phyloP scores from a whole-genome alignment of 2,888 invertebrate species.

The Euproctis similis region DNA sequence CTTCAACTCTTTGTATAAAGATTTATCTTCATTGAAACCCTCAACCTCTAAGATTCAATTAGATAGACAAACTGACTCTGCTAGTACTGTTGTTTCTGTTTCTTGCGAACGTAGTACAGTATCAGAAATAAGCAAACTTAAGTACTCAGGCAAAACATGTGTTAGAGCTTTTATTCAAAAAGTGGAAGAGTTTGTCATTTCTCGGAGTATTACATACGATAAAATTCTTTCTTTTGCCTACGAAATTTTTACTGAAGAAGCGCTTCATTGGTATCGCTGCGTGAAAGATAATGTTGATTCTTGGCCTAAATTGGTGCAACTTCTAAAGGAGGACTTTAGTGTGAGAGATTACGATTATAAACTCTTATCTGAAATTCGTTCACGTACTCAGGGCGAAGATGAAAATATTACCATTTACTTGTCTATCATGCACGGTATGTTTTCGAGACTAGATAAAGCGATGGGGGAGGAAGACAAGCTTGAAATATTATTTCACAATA shows the following conservation, averaged over 20 bases:
- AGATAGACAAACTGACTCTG: too few relatives aligned
- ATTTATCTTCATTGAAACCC: too few relatives aligned
- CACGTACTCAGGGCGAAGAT: neutral
- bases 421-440: neutral
- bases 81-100: too few relatives aligned
- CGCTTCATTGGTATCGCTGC: neutral
- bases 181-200: too few relatives aligned
- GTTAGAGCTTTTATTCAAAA: too few relatives aligned
- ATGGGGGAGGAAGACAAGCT: neutral
- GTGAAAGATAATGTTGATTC: neutral
- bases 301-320: neutral
- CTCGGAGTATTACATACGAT: too few relatives aligned
- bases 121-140: too few relatives aligned
- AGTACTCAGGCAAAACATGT: too few relatives aligned
- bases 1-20: too few relatives aligned
- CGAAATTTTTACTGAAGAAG: neutral
- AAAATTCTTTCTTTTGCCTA: neutral
- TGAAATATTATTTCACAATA: slow-evolving; percentile 1
- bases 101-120: too few relatives aligned
- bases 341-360: neutral
- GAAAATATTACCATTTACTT: neutral
- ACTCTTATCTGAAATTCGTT: neutral
- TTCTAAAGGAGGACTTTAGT: neutral
- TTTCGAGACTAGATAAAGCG: neutral
- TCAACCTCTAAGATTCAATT: too few relatives aligned